phyloP scores from a whole-genome alignment of 53 echinoderm and acorn worm genomes.

The Temnopleurus reevesii region DNA sequence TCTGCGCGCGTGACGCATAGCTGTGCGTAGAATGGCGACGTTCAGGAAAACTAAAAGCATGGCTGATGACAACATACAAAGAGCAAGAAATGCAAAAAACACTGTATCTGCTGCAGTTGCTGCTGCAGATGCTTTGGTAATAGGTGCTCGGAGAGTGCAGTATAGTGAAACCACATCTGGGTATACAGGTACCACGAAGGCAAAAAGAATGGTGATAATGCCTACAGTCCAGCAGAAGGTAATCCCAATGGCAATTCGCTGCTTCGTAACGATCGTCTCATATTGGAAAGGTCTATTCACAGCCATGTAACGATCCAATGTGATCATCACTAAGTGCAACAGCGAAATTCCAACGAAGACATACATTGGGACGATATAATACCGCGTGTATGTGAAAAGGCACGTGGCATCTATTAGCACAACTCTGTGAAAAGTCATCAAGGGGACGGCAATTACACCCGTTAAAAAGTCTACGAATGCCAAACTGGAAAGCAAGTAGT shows the following conservation, averaged over 20 bases:
- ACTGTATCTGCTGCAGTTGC: background rate
- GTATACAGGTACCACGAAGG: background rate
- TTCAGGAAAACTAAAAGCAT: background rate
- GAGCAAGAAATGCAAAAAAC: background rate
- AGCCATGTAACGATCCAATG: constrained; percentile 4
- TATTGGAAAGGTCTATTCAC: background rate
- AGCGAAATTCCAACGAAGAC: background rate
- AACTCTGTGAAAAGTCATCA: background rate
- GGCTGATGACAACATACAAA: background rate
- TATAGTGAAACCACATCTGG: background rate
- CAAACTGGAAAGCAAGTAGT: background rate
- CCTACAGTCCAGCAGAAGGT: background rate
- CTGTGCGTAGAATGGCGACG: background rate
- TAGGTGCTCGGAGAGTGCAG: too few species aligned
- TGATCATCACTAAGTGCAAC: background rate
- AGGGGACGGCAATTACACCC: background rate
- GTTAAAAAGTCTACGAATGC: background rate
- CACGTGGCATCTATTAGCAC: background rate
- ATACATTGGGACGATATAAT: background rate
- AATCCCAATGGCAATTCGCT: background rate
- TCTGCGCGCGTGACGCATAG: background rate
- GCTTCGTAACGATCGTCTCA: background rate
- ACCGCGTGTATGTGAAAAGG: background rate
- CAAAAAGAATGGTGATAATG: too few species aligned
- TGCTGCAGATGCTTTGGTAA: too few species aligned